Conservation (phyloP, 2,113 vertebrate genomes). For the Mixornis gularis region DNA sequence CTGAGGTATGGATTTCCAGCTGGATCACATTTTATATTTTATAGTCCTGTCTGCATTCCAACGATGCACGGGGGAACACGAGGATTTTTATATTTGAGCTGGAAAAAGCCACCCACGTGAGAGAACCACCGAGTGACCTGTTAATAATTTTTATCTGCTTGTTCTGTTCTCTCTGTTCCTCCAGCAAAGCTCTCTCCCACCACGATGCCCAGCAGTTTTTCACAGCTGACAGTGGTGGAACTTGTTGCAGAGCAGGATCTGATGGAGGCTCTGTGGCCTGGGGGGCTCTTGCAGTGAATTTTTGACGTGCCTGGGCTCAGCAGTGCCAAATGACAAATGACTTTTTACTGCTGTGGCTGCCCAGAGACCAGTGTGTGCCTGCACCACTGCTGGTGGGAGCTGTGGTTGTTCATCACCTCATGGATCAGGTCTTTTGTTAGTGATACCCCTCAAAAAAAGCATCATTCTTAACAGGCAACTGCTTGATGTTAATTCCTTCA, state of each 20-base stretch:
- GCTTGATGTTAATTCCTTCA: background rate
- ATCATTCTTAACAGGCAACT: background rate
- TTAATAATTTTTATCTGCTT: background rate
- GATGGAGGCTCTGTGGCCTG: background rate
- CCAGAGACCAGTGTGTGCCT: background rate
- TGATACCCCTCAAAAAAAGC: background rate
- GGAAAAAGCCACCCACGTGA: background rate
- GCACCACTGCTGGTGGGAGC: background rate
- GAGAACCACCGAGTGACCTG: background rate
- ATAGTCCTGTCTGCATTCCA: constrained; percentile 5
- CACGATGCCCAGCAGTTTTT: background rate
- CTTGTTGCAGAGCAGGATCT: background rate
- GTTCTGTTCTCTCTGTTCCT: background rate
- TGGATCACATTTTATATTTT: background rate
- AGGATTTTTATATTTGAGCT: background rate
- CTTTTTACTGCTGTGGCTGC: background rate
- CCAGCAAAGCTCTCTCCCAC: background rate
- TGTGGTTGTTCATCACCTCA: background rate
- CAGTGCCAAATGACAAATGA: background rate
- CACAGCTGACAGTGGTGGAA: background rate
- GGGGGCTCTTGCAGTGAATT: background rate
- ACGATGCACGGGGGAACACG: background rate
- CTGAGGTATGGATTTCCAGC: background rate
- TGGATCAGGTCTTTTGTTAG: background rate
- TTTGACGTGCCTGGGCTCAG: background rate